Percentiles rank a stretch among this genome's conserved stretches.
phyloP scores from a whole-genome alignment of 2,797 vertebrate genomes.

The Peromyscus attwateri region DNA sequence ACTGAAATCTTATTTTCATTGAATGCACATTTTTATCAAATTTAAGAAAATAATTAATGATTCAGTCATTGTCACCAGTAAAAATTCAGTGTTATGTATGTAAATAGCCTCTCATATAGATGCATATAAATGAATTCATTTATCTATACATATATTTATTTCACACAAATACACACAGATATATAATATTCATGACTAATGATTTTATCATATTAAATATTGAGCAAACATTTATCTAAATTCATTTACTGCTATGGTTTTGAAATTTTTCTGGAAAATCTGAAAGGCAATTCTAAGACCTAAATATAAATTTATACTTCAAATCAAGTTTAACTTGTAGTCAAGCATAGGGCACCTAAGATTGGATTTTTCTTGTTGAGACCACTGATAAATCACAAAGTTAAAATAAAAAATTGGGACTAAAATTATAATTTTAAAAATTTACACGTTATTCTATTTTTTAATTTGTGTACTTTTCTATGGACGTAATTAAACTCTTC shows the following conservation, averaged over 20 bases:
- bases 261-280: not conserved
- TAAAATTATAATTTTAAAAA: not conserved
- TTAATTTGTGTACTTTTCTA: not conserved
- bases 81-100: not conserved
- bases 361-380: not conserved
- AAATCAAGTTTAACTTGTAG: not conserved
- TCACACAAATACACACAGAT: too few species aligned
- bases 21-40: not conserved
- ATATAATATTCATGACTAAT: not conserved
- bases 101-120: not conserved
- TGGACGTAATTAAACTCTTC: not conserved
- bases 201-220: not conserved
- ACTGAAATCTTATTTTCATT: not conserved
- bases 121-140: not conserved
- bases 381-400: not conserved
- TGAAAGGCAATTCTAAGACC: not conserved
- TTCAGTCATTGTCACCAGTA: not conserved
- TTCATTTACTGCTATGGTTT: not conserved
- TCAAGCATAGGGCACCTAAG: not conserved
- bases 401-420: not conserved
- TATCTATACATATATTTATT: not conserved
- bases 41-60: not conserved
- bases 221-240: not conserved
- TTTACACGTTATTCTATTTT: not conserved
- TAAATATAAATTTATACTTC: not conserved